phyloP scores from a whole-genome alignment of 2,113 vertebrate species.

The Euleptes europaea region DNA sequence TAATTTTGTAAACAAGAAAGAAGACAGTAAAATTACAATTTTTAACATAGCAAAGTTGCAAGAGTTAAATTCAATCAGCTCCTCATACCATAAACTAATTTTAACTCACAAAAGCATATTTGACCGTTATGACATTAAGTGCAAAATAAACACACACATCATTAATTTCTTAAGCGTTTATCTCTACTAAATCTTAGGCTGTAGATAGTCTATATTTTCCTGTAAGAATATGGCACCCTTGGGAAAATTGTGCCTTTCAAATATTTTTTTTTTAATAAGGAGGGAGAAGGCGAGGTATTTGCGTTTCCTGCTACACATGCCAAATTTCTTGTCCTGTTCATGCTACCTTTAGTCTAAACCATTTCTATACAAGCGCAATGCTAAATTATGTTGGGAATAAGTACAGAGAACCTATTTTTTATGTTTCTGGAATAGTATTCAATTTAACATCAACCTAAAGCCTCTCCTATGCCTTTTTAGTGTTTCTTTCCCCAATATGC shows the following conservation, averaged over 20 bases:
- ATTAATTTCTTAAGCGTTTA: neutral
- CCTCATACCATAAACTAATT: neutral
- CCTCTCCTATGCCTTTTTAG: neutral
- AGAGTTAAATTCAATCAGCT: neutral
- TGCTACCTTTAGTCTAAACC: neutral
- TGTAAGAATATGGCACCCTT: neutral
- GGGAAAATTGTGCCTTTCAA: neutral
- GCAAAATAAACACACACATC: neutral
- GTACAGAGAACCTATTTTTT: neutral
- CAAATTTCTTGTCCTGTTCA: neutral
- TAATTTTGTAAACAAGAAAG: conserved; percentile 27
- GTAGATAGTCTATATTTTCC: neutral
- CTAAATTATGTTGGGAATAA: conserved; percentile 17
- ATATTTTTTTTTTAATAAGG: neutral
- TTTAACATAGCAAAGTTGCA: neutral
- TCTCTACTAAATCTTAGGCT: conserved; percentile 14
- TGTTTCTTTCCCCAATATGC: neutral
- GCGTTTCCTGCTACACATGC: neutral
- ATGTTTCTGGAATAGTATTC: neutral
- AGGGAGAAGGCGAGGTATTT: neutral
- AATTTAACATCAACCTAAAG: neutral
- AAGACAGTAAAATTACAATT: neutral
- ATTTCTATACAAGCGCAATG: conserved; percentile 10
- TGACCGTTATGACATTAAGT: neutral
- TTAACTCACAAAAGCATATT: neutral